These are phyloP conservation scores for Cotesia congregata DNA, from an alignment of 2,888 invertebrate species.

Conservation along the genomic window DNA sequence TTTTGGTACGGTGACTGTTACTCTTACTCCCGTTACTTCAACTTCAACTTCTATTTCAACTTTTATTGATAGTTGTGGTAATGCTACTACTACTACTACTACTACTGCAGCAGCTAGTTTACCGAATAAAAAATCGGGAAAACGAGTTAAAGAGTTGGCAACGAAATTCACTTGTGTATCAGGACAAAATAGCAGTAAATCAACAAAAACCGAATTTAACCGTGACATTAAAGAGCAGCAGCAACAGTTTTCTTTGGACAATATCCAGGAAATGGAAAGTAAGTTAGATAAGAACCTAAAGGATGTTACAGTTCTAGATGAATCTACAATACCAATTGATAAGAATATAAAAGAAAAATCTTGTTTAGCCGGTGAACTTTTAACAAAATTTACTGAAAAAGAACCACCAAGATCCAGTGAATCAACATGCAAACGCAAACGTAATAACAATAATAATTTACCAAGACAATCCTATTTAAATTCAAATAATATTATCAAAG, in stretches of 20 bases:
- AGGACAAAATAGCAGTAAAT: background rate
- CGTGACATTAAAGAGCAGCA: constrained; percentile 1
- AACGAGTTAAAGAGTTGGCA: constrained; percentile 1
- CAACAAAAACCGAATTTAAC: constrained; percentile 1
- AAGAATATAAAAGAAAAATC: constrained; percentile 4
- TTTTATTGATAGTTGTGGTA: background rate
- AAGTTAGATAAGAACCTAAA: constrained; percentile 12
- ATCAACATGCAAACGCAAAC: constrained; percentile 27
- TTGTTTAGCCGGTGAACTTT: constrained; percentile 4
- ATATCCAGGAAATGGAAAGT: constrained; percentile 3
- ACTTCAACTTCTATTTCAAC: background rate
- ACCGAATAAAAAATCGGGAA: background rate
- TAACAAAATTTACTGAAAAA: background rate
- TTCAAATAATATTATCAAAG: constrained; percentile 6
- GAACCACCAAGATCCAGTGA: background rate
- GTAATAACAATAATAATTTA: background rate
- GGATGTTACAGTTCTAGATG: constrained; percentile 5
- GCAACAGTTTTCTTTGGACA: constrained; percentile 1
- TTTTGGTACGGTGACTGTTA: background rate
- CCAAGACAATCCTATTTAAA: background rate
- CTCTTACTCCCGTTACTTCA: background rate
- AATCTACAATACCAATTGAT: constrained; percentile 6
- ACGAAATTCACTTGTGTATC: background rate
- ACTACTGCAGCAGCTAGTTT: background rate
- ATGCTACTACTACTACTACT: background rate